Percentiles rank a stretch among this genome's conserved stretches.
These are phyloP conservation scores for Podarcis lilfordi DNA, from an alignment of 2,797 vertebrate species.

Conservation along the genomic window DNA sequence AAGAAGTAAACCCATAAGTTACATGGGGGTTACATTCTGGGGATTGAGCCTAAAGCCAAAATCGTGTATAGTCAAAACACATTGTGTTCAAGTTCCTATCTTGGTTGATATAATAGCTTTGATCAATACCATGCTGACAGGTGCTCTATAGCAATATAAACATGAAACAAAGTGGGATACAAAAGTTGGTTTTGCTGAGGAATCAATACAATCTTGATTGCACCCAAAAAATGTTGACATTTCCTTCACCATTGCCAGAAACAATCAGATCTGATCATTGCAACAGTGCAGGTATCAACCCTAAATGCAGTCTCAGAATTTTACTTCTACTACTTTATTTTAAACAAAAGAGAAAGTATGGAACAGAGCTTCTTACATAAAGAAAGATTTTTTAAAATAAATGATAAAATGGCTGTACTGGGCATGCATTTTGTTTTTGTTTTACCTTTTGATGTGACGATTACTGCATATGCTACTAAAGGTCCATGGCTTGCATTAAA, in stretches of 20 bases:
- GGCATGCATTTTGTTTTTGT: not conserved
- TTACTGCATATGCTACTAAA: constrained; percentile 76
- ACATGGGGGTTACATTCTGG: not conserved
- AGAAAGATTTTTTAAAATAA: not conserved
- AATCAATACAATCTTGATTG: not conserved
- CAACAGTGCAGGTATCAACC: not conserved
- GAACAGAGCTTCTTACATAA: not conserved
- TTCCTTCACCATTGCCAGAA: not conserved
- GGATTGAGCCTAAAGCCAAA: not conserved
- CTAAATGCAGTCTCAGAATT: not conserved
- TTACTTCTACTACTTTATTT: not conserved
- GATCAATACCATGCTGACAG: not conserved
- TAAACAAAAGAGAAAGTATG: no score
- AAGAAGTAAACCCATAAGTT: no score
- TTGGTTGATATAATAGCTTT: not conserved
- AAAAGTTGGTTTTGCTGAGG: not conserved
- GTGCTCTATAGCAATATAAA: not conserved
- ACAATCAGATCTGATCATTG: not conserved
- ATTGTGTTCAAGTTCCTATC: not conserved
- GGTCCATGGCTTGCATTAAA: constrained; percentile 75
- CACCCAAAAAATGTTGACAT: not conserved
- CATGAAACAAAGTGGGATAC: not conserved
- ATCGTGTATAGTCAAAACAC: not conserved
- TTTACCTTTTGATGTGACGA: constrained; percentile 75
- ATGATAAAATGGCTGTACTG: not conserved